A percentile compares a stretch with the other conserved stretches of the same genome.
These are phyloP conservation scores for Heliconius cydno DNA, from an alignment of 2,888 invertebrate species.

Conservation along the genomic window DNA sequence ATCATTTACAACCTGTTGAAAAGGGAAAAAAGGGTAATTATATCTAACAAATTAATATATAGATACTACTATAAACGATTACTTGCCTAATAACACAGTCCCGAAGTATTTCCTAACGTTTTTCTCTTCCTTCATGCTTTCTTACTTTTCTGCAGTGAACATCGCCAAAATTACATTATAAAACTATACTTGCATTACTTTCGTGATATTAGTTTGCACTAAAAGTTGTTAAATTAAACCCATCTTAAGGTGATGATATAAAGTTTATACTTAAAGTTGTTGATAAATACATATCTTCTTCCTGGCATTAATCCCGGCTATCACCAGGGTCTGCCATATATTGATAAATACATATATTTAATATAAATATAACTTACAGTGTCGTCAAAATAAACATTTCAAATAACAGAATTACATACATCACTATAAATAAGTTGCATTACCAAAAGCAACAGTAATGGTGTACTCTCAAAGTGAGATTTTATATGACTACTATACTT, in stretches of 20 bases:
- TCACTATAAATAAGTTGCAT: not conserved
- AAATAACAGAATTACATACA: not conserved
- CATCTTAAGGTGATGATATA: not conserved
- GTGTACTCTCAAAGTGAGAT: not conserved
- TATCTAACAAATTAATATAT: slow-evolving; percentile 53
- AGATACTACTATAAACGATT: slow-evolving; percentile 59
- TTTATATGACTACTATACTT: not conserved
- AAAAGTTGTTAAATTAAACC: not conserved
- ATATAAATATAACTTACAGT: not conserved
- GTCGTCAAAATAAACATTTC: not conserved
- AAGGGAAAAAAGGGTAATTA: slow-evolving; percentile 76
- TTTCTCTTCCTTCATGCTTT: slow-evolving; percentile 44
- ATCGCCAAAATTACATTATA: slow-evolving; percentile 33
- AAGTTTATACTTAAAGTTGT: not conserved
- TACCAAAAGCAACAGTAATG: not conserved
- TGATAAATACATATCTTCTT: not conserved
- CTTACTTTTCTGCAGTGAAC: slow-evolving; percentile 8
- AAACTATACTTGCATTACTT: slow-evolving; percentile 14
- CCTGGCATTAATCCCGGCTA: too few species aligned
- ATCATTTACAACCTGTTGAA: slow-evolving; percentile 77
- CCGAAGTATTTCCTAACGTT: slow-evolving; percentile 66
- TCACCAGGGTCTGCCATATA: too few species aligned
- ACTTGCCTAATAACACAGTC: slow-evolving; percentile 79
- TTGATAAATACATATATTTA: not conserved
- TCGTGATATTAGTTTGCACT: slow-evolving; percentile 15